Evolutionary conservation across 2,888 invertebrate genomes (phyloP), one percentile per base, ranked within the genome.

Genomic region (Cerceris rybyensis): DNA sequence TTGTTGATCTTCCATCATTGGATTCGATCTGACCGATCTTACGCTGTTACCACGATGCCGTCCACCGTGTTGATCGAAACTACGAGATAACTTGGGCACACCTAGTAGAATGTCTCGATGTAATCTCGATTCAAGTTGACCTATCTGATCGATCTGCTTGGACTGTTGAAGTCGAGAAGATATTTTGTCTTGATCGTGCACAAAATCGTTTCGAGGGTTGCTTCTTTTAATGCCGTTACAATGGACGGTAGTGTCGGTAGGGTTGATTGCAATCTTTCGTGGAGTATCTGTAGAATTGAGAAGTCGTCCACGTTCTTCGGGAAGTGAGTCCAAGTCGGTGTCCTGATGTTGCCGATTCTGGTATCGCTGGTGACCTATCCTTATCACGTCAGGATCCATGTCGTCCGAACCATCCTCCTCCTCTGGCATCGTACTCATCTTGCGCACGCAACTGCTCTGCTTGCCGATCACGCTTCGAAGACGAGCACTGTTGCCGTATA

Each of bases 361-460:
- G 41, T 66, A 64, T 13, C 61, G 81, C 57, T 79, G 82, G 67
- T 83, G 85, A 54, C 77, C 80, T 71, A 74, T 66, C 54, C 78
- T 84, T 55, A 78, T 82, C 46, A 81, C 70, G 67, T 87, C 88
- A 58, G 88, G 83, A 67, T 91, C 90, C 67, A 85, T 71, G 52
- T 90, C 91, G 69, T 90, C 90, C 39, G 77, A 78, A n/a, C 77
- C 83, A 41, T 91, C 91, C 75, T 91, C 91, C 77, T 91, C 91
- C 74, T 91, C 91, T 42, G 87, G 88, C 91, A 91, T 91, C 41
- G 89, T 90, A 70, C 90, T 91, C 91, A 91, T 91, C 81, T 91
- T 91, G 52, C 91, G 81, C 42, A 89, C 83, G 76, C 80, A 86
- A 67, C 70, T 65, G 61, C 68, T 79, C 67, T 86, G 86, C 65